Evolutionary conservation across 2,113 vertebrate genomes (phyloP).

Genomic region (Muntiacus reevesi): DNA sequence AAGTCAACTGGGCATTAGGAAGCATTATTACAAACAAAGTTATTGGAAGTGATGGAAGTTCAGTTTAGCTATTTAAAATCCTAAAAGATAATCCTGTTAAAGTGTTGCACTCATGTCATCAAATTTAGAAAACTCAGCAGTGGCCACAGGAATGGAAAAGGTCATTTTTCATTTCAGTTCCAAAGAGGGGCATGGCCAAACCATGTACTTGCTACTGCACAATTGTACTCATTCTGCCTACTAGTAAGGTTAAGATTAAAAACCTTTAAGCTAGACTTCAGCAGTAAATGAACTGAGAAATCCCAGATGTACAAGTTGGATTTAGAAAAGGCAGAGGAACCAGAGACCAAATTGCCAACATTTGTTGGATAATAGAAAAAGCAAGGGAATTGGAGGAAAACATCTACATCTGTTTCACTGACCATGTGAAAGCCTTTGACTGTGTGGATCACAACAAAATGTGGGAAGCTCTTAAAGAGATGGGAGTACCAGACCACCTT

Average conservation of each 20-base stretch:
- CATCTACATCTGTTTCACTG: background rate
- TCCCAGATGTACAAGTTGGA: background rate
- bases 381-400: background rate
- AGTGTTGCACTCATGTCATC: background rate
- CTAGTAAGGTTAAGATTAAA: background rate
- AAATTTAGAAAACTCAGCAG: background rate
- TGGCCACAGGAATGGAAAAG: background rate
- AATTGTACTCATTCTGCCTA: background rate
- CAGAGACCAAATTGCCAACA: background rate
- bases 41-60: background rate
- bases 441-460: background rate
- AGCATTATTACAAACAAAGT: background rate
- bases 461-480: background rate
- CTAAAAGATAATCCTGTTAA: background rate
- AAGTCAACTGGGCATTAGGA: background rate
- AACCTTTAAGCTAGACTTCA: background rate
- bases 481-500: background rate
- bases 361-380: background rate
- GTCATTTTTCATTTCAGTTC: background rate
- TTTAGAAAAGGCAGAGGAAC: background rate
- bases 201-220: accelerated
- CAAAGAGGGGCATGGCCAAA: background rate
- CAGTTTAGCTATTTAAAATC: background rate
- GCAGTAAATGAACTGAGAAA: background rate
- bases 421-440: background rate